Evolutionary conservation across 1,140 invertebrate species (phyloP), one percentile per base, ranked within the genome.

Genomic region (Brachionus calyciflorus): DNA sequence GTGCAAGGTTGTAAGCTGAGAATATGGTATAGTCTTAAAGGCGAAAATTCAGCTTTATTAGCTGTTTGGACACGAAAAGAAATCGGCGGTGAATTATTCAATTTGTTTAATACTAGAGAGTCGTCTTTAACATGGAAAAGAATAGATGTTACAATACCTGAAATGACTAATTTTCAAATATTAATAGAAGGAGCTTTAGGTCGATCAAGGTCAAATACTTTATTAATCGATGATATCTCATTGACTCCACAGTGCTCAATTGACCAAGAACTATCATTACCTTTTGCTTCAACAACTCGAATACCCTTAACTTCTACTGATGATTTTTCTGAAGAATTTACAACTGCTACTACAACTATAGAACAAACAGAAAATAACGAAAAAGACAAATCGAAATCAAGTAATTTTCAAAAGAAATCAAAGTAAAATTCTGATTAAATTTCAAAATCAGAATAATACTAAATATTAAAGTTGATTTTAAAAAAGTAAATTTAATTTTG

Each of bases 131-230:
- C 6, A 41, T 76, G 73, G 73, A 17, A 55, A 44, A 12, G 73
- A 37, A 21, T 76, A 57, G 73, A 76, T 44, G 9, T 76, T 0
- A 3, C 24, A 28, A 6, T 76, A 10, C 30, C 33, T n/a, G 17
- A 12, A 14, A 44, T 44, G 19, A 1, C 0, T 26, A 21, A 40
- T 41, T 78, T 77, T 73, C 77, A 76, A 41, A 84, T 90, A 24
- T 84, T 90, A 1, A 87, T 91, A 76, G 87, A 89, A 81, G 90
- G 87, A 2, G 86, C 86, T 63, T 86, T 37, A 9, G 33, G 33
- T 9, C 33, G 85, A 76, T 90, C 89, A 77, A 88, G 86, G 26
- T 19, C 70, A 28, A 82, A 82, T 19, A 82, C 82, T 53, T 84
- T 85, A 78, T 82, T 82, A 17, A 79, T 84, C 33, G 84, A 85